A percentile compares a stretch with the other conserved stretches of the same genome.
These are phyloP conservation scores for Ictalurus punctatus DNA, from an alignment of 2,113 vertebrate genomes.

Conservation along the genomic window DNA sequence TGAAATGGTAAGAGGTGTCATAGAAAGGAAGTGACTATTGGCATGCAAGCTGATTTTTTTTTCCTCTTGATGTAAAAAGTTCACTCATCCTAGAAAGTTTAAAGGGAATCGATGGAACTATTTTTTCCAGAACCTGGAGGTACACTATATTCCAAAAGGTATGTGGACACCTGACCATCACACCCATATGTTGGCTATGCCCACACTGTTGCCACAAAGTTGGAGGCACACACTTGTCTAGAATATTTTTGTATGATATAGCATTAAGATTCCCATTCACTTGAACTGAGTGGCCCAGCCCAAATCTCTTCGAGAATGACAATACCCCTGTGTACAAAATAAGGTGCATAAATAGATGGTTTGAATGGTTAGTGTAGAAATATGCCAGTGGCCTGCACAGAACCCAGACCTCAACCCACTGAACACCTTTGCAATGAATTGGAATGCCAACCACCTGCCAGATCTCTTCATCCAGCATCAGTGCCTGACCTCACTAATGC, in stretches of 20 bases:
- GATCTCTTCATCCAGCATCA: no score
- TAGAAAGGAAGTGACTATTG: constrained; percentile 44
- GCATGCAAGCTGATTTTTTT: constrained; percentile 1
- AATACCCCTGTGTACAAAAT: no score
- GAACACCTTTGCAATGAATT: no score
- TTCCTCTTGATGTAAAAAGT: constrained; percentile 39
- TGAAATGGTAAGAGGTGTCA: constrained; percentile 48
- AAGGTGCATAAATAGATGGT: no score
- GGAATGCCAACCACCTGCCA: no score
- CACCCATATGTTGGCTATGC: neutral
- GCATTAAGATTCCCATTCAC: neutral
- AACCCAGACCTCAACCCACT: no score
- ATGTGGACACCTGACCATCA: neutral
- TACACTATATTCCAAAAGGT: neutral
- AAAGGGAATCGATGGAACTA: constrained; percentile 48
- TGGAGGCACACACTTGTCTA: neutral
- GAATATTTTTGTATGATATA: neutral
- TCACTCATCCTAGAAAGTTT: constrained; percentile 48
- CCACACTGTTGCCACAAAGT: neutral
- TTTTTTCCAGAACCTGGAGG: neutral
- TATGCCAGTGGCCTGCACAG: no score
- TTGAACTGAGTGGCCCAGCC: neutral
- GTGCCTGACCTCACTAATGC: no score
- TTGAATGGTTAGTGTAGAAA: no score
- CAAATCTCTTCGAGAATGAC: no score